Evolutionary conservation across 2,797 vertebrate species (phyloP).

Genomic region (Danio tinwini): DNA sequence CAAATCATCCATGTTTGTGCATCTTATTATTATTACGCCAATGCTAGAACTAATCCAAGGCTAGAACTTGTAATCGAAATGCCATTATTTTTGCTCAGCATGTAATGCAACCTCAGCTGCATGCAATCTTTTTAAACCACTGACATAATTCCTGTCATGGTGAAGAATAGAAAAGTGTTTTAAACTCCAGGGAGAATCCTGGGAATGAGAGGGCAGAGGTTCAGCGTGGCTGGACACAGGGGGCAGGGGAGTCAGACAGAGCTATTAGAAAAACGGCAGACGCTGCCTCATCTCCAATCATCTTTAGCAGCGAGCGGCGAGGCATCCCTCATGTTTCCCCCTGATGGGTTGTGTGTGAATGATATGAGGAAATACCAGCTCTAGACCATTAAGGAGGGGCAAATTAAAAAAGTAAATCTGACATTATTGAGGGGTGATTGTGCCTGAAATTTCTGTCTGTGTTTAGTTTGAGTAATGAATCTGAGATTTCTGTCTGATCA

Average conservation of each 20-base stretch:
- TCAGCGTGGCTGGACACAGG: constrained; percentile 24
- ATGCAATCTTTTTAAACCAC: constrained; percentile 24
- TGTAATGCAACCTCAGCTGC: neutral
- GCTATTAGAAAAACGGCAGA: constrained; percentile 30
- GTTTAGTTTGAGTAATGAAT: neutral
- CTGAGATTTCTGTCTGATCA: constrained; percentile 11
- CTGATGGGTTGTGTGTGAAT: neutral
- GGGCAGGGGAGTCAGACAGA: constrained; percentile 6
- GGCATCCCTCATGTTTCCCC: neutral
- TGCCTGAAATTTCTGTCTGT: constrained; percentile 14
- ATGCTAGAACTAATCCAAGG: neutral
- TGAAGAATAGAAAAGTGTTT: constrained; percentile 37
- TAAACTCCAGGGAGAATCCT: constrained; percentile 19
- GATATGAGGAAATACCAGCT: constrained; percentile 14
- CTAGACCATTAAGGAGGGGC: neutral
- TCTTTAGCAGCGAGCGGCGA: constrained; percentile 30
- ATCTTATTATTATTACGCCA: neutral
- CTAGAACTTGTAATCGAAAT: neutral
- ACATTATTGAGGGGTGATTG: neutral
- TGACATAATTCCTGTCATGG: neutral
- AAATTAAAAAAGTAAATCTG: neutral
- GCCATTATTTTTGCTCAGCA: neutral
- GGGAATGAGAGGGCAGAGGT: constrained; percentile 27
- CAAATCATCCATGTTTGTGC: constrained; percentile 5
- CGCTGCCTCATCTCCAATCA: constrained; percentile 19